A percentile compares a stretch with the other conserved stretches of the same genome.
These are phyloP conservation scores for Numenius phaeopus DNA, from an alignment of 2,797 vertebrate species.

Conservation along the genomic window DNA sequence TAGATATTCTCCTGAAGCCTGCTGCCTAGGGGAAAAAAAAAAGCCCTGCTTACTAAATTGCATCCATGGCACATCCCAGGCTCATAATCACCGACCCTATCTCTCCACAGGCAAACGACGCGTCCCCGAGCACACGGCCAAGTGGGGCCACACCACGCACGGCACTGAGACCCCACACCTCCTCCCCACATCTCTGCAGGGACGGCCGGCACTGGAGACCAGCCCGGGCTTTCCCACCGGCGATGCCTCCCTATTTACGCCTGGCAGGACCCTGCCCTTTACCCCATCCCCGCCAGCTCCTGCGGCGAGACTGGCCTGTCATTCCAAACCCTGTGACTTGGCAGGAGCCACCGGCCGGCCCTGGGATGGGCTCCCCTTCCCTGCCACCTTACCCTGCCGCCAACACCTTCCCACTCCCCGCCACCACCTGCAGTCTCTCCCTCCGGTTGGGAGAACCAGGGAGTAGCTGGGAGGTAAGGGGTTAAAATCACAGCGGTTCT, in stretches of 20 bases:
- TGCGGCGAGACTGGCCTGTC: fast-evolving
- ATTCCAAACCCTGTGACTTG: not conserved
- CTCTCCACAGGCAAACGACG: not conserved
- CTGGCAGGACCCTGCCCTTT: not conserved
- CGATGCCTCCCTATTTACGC: not conserved
- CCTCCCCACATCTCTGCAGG: not conserved
- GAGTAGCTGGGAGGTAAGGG: not conserved
- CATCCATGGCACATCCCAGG: not conserved
- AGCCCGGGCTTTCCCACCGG: not conserved
- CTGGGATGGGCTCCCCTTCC: not conserved
- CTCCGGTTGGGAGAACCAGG: fast-evolving
- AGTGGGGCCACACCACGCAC: fast-evolving
- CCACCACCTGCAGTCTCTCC: fast-evolving
- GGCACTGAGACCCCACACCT: not conserved
- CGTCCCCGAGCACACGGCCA: fast-evolving
- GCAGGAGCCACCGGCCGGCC: not conserved
- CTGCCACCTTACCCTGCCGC: not conserved
- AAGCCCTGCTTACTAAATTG: not conserved
- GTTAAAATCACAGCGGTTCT: not conserved
- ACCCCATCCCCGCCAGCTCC: not conserved
- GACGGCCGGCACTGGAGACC: not conserved
- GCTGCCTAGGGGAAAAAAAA: not conserved
- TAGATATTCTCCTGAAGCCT: not conserved
- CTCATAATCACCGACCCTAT: not conserved
- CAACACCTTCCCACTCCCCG: not conserved